A percentile compares a stretch with the other conserved stretches of the same genome.
Evolutionary conservation across 2,888 invertebrate species (phyloP).

Genomic region (Atethmia centrago): DNA sequence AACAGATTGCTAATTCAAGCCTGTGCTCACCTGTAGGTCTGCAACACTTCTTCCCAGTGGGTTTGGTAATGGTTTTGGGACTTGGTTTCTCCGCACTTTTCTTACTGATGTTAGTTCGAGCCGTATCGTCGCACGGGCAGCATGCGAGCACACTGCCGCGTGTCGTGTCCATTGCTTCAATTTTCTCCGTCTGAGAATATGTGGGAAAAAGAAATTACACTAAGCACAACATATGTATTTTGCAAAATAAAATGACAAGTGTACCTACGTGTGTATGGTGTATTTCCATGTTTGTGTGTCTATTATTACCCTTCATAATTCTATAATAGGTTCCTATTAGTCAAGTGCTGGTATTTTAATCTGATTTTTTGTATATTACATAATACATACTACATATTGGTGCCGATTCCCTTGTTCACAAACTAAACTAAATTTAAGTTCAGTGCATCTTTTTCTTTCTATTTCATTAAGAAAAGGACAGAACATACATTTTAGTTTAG

Average conservation of each 20-base stretch:
- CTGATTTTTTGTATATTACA: not conserved
- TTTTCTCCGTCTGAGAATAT: conserved; percentile 80
- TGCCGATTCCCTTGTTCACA: too few species aligned
- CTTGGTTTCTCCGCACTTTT: conserved; percentile 37
- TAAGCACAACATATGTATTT: not conserved
- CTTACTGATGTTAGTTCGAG: conserved; percentile 46
- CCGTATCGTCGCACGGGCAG: conserved; percentile 80
- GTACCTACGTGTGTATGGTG: not conserved
- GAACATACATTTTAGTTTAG: too few species aligned
- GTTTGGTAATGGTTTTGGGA: conserved; percentile 37
- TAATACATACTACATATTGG: too few species aligned
- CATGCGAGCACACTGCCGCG: conserved; percentile 85
- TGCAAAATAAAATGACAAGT: not conserved
- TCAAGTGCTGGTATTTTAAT: not conserved
- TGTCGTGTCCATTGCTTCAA: conserved; percentile 85
- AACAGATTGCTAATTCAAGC: not conserved
- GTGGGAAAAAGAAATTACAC: not conserved
- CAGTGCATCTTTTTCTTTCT: too few species aligned
- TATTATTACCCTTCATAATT: not conserved
- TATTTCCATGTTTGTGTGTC: not conserved
- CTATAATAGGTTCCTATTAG: not conserved
- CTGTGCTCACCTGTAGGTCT: conserved; percentile 74
- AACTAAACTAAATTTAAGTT: too few species aligned
- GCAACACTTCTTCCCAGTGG: conserved; percentile 70
- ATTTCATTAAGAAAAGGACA: too few species aligned